Evolutionary conservation across 2,797 vertebrate species (phyloP), one percentile per base, ranked within the genome.

Genomic region (Macropus fuliginosus): DNA sequence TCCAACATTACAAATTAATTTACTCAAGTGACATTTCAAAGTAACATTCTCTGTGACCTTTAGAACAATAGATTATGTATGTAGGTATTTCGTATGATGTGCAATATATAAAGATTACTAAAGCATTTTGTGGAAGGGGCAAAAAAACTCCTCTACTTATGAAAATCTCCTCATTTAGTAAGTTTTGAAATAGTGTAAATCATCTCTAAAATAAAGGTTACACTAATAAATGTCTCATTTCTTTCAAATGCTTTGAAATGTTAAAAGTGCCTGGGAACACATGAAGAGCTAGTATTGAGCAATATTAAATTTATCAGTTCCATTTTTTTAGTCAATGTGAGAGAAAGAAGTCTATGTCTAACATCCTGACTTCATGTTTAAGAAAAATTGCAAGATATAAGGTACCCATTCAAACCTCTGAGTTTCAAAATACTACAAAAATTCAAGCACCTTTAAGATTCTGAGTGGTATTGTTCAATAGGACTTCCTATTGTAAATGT

Each of bases 161-260:
- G 92, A 91, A 96, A 97, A 97, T 62, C 55, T 90, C 90, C 91
- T 94, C 90, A 91, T 97, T 95, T 93, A 96, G 96, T 95, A 96
- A 93, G 93, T 95, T 97, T 97, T 93, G 95, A 95, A 97, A 97
- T 92, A 94, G 92, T 91, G 98, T 96, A 93, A 98, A 97, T 98
- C 93, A 96, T 96, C 91, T 94, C 89, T 96, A 97, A 97, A 95
- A 97, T 96, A 96, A 97, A 98, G 97, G 97, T 98, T 97, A 98
- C 89, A 74, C 97, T 97, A 97, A 98, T 97, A 98, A 98, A 98
- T 98, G 54, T 97, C 90, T 98, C 95, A 91, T 96, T 98, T 96
- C 96, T 97, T 97, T 97, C 92, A 98, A 98, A 98, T 97, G 54
- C 66, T 98, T 96, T 92, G 66, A 97, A 96, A 97, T 95, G 96